Conservation (phyloP, 2,113 vertebrate genomes). For the Craseonycteris thonglongyai region DNA sequence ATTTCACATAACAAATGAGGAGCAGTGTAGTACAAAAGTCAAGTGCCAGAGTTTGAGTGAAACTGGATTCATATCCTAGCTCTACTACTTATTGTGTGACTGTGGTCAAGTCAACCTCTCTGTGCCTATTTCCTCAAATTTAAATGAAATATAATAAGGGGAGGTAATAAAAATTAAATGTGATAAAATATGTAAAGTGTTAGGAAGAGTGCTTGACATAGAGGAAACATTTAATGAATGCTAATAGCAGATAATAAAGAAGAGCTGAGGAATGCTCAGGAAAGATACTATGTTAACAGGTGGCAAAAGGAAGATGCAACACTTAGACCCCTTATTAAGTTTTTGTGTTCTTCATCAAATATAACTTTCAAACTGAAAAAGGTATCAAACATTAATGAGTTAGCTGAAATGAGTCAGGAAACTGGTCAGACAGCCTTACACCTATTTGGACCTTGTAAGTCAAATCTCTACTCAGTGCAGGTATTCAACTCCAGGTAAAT, state of each 20-base stretch:
- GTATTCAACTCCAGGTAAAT: not conserved
- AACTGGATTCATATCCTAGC: not conserved
- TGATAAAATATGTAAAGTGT: not conserved
- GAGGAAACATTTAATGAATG: not conserved
- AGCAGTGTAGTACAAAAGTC: not conserved
- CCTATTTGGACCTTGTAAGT: not conserved
- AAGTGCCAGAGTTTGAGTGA: not conserved
- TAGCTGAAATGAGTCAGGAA: not conserved
- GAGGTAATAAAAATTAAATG: not conserved
- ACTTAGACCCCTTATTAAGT: not conserved
- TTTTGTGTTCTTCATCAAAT: not conserved
- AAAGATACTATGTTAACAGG: not conserved
- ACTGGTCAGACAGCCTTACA: not conserved
- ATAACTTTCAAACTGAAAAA: not conserved
- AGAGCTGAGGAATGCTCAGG: not conserved
- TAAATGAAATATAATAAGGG: not conserved
- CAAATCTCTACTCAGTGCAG: not conserved
- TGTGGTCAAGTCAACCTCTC: not conserved
- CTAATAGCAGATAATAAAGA: not conserved
- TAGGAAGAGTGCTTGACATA: not conserved
- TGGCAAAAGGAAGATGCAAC: not conserved
- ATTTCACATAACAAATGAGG: not conserved
- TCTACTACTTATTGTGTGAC: not conserved
- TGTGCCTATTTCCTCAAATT: not conserved
- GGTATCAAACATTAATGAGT: not conserved